phyloP scores from a whole-genome alignment of 2,113 vertebrate genomes.

The Conger conger region DNA sequence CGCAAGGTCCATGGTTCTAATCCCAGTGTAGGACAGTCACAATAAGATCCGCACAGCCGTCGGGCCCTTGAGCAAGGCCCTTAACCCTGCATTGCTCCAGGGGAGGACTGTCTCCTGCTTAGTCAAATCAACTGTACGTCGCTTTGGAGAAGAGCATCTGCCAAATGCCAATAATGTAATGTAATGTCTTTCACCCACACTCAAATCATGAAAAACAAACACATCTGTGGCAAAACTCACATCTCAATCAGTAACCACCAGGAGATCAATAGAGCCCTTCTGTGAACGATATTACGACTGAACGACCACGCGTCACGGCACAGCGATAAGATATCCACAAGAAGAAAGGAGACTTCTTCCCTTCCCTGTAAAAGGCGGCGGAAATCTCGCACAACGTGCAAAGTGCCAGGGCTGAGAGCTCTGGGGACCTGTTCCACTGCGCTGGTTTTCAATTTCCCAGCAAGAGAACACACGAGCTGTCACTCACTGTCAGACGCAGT shows the following conservation, averaged over 20 bases:
- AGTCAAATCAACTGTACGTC: too few species aligned
- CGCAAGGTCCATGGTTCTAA: too few species aligned
- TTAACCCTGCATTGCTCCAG: too few species aligned
- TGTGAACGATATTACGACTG: not conserved
- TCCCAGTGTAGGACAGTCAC: too few species aligned
- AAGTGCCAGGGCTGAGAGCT: not conserved
- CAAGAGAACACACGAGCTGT: slow-evolving; percentile 10
- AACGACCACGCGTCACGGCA: not conserved
- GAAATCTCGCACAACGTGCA: not conserved
- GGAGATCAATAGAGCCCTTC: not conserved
- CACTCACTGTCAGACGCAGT: slow-evolving; percentile 10
- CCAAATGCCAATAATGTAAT: too few species aligned
- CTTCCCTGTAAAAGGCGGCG: not conserved
- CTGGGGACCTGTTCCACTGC: not conserved
- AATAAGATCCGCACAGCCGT: too few species aligned
- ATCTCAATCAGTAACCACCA: not conserved
- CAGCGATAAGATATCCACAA: too few species aligned
- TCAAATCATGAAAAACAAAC: not conserved
- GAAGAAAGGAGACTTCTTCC: not conserved
- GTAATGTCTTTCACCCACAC: too few species aligned
- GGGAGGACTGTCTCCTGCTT: too few species aligned
- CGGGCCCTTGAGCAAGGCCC: too few species aligned
- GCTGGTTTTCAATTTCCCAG: slow-evolving; percentile 21
- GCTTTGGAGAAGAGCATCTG: too few species aligned
- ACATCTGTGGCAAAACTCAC: not conserved